Conservation (phyloP, 1,140 invertebrate species). For the Calephelis nemesis region DNA sequence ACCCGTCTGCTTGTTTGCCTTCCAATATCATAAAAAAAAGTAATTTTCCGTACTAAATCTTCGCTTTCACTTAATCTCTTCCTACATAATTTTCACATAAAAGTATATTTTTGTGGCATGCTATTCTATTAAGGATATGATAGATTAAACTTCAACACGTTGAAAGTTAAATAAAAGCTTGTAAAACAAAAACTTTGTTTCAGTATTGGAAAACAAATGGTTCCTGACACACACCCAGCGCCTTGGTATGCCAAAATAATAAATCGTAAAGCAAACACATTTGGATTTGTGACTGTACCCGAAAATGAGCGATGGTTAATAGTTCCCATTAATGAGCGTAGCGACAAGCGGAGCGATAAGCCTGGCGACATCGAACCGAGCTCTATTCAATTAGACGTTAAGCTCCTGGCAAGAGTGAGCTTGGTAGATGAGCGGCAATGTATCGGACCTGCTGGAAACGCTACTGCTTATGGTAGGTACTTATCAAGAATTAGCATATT, state of each 20-base stretch:
- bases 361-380: constrained; percentile 23
- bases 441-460: constrained; percentile 58
- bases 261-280: constrained; percentile 37
- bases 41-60: too few species aligned
- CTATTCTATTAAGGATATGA: too few species aligned
- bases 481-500: neutral
- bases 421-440: constrained; percentile 63
- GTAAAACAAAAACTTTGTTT: constrained; percentile 16
- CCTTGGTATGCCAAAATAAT: constrained; percentile 60
- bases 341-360: constrained; percentile 28
- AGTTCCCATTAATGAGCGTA: constrained; percentile 46
- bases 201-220: constrained; percentile 68
- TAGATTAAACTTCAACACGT: too few species aligned
- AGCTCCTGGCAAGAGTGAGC: constrained; percentile 57
- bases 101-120: too few species aligned
- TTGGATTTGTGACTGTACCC: constrained; percentile 44
- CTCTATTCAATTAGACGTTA: constrained; percentile 44
- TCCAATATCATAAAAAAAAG: too few species aligned
- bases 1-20: too few species aligned
- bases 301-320: constrained; percentile 46
- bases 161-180: too few species aligned
- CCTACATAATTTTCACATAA: too few species aligned
- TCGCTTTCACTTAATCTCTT: too few species aligned
- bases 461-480: constrained; percentile 58
- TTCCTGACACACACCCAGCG: constrained; percentile 51